Base-by-base conservation (phyloP, 2,797 vertebrate genomes). In the Syngnathus acus region DNA sequence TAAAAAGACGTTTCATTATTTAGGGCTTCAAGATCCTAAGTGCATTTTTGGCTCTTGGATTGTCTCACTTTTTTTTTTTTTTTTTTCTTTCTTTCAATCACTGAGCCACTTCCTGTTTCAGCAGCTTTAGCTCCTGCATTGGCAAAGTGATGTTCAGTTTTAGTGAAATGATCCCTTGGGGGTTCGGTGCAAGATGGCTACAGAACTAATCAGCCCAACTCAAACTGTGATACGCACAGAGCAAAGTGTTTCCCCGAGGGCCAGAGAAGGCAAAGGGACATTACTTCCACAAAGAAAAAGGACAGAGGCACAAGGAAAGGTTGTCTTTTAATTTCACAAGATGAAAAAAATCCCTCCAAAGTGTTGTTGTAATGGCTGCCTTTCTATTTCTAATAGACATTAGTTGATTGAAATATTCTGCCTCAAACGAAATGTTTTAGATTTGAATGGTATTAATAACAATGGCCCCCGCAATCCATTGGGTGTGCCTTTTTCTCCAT, bases 1-100 rank as follows among this genome's bases (percentile, higher is more conserved):
- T 86, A 84, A 89, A 82, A 32, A 87, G 77, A 73, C 70, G 61
- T 84, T 89, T 80, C 76, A 90, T 88, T 86, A 89, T 89, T 90
- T 84, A 90, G 75, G 77, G 81, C 77, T 78, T 83, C 76, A 82
- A 76, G 84, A 80, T 87, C 82, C 78, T 74, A 87, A 88, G 88
- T 88, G 86, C 80, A 69, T 87, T 89, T 90, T 86, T 88, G 86
- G 87, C 88, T 87, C 68, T 57, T 68, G 77, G 82, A 82, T 75
- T 75, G 78, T 77, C 68, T 6, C 19, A 5, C 55, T 16, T 9
- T 11, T 32, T 42, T 54, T 38, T 32, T 5, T 26, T n/a, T n/a
- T n/a, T 2, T 26, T 54, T 23, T 54, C 5, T 50, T 47, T 16
- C 9, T 47, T 51, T 21, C 50, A 43, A 3, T 54, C 74, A 64